Conservation (phyloP, 2,797 vertebrate species). For the Vespertilio murinus region DNA sequence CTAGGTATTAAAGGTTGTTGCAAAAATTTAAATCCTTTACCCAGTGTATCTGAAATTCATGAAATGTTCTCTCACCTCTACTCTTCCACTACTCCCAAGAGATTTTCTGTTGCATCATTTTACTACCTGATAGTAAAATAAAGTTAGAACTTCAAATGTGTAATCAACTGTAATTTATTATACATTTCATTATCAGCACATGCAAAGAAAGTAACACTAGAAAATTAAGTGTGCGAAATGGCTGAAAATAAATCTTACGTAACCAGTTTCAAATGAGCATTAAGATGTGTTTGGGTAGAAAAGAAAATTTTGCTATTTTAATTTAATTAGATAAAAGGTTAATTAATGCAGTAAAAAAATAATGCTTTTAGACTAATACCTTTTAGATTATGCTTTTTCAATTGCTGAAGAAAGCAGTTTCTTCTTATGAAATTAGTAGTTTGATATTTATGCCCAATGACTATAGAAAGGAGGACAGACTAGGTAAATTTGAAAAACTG, state of each 20-base stretch:
- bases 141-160: constrained; percentile 48
- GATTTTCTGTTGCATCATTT: constrained; percentile 7
- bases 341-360: not conserved
- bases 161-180: constrained; percentile 31
- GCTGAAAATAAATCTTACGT: constrained; percentile 35
- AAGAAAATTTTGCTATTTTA: constrained; percentile 45
- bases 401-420: not conserved
- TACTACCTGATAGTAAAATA: constrained; percentile 36
- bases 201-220: constrained; percentile 42
- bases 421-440: not conserved
- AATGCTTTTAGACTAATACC: not conserved
- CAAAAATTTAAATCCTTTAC: not conserved
- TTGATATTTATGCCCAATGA: not conserved
- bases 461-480: not conserved
- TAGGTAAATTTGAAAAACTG: not conserved
- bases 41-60: not conserved
- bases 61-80: not conserved
- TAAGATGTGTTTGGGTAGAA: constrained; percentile 37
- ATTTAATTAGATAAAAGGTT: constrained; percentile 15
- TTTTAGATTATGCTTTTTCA: constrained; percentile 35
- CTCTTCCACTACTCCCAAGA: not conserved
- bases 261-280: constrained; percentile 64
- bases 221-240: constrained; percentile 44
- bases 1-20: not conserved
- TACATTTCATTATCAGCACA: constrained; percentile 57